These are phyloP conservation scores for Isoperla grammatica DNA, from an alignment of 2,888 invertebrate genomes.

Conservation along the genomic window DNA sequence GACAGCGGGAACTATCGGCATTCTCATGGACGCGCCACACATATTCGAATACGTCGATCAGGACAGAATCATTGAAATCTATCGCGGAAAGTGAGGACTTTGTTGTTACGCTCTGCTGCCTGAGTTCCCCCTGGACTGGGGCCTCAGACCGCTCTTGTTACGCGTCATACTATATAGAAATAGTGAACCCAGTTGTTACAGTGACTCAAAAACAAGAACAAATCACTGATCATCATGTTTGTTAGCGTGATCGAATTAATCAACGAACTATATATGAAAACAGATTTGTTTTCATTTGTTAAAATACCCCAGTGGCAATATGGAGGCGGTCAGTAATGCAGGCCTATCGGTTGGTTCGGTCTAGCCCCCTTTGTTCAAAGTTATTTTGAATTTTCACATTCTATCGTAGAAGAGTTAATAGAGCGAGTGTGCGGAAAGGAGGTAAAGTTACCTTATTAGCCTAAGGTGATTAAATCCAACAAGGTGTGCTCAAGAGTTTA, in stretches of 20 bases:
- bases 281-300: slow-evolving; percentile 16
- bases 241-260: slow-evolving; percentile 19
- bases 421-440: slow-evolving; percentile 16
- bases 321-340: slow-evolving; percentile 21
- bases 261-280: slow-evolving; percentile 1
- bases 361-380: slow-evolving; percentile 8
- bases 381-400: slow-evolving; percentile 18
- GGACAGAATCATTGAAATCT: slow-evolving; percentile 91
- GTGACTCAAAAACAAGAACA: slow-evolving; percentile 24
- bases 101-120: background rate
- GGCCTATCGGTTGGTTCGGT: slow-evolving; percentile 26
- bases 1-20: slow-evolving; percentile 91
- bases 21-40: slow-evolving; percentile 95
- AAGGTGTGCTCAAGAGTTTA: slow-evolving; percentile 18
- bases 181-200: slow-evolving; percentile 23
- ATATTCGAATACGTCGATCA: slow-evolving; percentile 97
- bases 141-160: background rate
- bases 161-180: slow-evolving; percentile 7
- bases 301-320: slow-evolving; percentile 24
- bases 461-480: too few relatives aligned
- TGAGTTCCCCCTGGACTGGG: background rate
- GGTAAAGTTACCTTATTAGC: too few relatives aligned
- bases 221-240: slow-evolving; percentile 21
- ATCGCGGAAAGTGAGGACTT: slow-evolving; percentile 69
- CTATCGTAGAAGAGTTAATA: slow-evolving; percentile 12